These are phyloP conservation scores for Bombus picipes DNA, from an alignment of 1,140 invertebrate species.

Conservation along the genomic window DNA sequence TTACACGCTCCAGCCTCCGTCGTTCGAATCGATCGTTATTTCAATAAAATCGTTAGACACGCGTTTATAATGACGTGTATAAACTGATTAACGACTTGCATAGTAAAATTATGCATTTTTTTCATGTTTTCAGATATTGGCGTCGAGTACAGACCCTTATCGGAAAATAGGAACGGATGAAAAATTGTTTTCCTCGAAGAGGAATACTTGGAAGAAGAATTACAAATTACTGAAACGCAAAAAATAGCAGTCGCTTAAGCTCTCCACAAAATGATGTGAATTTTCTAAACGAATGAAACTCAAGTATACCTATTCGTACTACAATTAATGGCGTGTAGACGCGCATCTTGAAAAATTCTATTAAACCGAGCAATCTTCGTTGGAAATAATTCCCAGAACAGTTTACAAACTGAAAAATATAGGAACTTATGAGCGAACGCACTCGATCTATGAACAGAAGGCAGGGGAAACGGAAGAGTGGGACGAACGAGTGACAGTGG, in stretches of 20 bases:
- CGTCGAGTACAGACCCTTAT: too few relatives aligned
- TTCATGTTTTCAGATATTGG: too few relatives aligned
- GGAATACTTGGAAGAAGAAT: neutral
- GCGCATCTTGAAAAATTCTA: neutral
- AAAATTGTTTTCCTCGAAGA: neutral
- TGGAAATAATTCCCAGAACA: neutral
- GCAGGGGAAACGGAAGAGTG: neutral
- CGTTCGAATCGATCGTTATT: neutral
- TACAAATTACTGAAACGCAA: neutral
- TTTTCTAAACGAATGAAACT: neutral
- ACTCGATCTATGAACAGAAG: neutral
- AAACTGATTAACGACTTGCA: too few relatives aligned
- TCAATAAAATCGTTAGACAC: too few relatives aligned
- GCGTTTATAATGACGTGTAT: too few relatives aligned
- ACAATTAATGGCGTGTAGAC: fast-evolving
- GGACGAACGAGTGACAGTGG: neutral
- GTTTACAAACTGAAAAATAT: neutral
- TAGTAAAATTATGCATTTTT: too few relatives aligned
- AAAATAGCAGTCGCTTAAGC: neutral
- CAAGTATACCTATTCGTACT: neutral
- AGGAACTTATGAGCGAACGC: neutral
- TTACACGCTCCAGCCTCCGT: neutral
- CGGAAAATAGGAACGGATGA: too few relatives aligned
- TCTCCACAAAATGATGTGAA: neutral
- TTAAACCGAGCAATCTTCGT: neutral